These are phyloP conservation scores for Drosophila lacicola DNA, from an alignment of 2,888 invertebrate genomes.

Conservation along the genomic window DNA sequence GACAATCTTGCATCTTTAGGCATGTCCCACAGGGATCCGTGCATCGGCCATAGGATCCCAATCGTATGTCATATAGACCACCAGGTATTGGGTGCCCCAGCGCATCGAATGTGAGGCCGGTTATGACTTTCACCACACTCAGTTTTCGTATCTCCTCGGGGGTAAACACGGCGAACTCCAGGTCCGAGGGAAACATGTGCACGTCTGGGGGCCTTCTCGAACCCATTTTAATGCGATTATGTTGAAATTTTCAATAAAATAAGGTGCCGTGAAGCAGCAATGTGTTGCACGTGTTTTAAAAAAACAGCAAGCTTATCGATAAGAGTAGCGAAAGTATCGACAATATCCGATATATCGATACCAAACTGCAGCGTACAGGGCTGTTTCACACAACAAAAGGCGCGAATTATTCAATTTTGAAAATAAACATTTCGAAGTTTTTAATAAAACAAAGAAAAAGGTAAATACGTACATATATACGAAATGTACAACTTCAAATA, in stretches of 20 bases:
- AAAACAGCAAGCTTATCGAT: slow-evolving; percentile 12
- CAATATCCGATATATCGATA: slow-evolving; percentile 24
- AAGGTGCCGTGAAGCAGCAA: not conserved
- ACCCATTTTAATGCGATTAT: slow-evolving; percentile 58
- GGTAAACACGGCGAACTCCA: slow-evolving; percentile 90
- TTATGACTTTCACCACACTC: slow-evolving; percentile 92
- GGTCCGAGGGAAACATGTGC: slow-evolving; percentile 80
- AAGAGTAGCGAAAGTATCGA: slow-evolving; percentile 10
- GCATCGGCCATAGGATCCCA: slow-evolving; percentile 87
- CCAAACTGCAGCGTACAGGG: not conserved
- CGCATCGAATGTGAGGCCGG: slow-evolving; percentile 91
- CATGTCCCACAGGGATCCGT: slow-evolving; percentile 93
- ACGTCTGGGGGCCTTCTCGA: slow-evolving; percentile 64
- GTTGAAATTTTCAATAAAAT: slow-evolving; percentile 4
- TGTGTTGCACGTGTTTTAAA: slow-evolving; percentile 51
- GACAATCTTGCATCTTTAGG: slow-evolving; percentile 88
- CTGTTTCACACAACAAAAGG: not conserved
- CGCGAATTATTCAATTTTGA: not conserved
- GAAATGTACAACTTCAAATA: slow-evolving; percentile 8
- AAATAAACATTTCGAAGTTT: not conserved
- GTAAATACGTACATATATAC: slow-evolving; percentile 19
- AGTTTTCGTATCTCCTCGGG: slow-evolving; percentile 91
- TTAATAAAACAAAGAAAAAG: slow-evolving; percentile 11
- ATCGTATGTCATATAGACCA: slow-evolving; percentile 95
- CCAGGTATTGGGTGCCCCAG: slow-evolving; percentile 92